Conservation (phyloP, 1,140 invertebrate species). For the Calliopsis andreniformis region DNA sequence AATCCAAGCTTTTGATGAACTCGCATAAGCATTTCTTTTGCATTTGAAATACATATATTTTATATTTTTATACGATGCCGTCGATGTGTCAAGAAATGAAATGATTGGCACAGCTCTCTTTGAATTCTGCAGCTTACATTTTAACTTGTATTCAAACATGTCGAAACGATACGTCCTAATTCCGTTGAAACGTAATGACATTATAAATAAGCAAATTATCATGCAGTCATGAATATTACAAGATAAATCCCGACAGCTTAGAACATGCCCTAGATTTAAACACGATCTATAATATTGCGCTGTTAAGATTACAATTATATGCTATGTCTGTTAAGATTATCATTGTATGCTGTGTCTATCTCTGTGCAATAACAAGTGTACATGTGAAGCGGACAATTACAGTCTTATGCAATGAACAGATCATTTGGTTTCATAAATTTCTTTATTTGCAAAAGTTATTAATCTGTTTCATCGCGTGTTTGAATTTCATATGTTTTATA, state of each 20-base stretch:
- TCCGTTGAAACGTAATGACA: background rate
- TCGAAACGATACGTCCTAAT: background rate
- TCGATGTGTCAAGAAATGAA: background rate
- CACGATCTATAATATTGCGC: conserved; percentile 15
- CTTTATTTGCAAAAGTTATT: background rate
- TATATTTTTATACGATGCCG: background rate
- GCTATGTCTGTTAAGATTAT: conserved; percentile 40
- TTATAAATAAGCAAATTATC: background rate
- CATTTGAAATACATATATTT: conserved; percentile 3
- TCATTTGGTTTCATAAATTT: background rate
- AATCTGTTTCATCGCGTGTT: background rate
- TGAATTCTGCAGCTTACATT: background rate
- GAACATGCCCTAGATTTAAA: conserved; percentile 41
- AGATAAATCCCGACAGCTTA: conserved; percentile 27
- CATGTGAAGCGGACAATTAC: background rate
- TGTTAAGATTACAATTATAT: conserved; percentile 44
- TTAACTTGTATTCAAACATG: background rate
- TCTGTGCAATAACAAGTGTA: conserved; percentile 11
- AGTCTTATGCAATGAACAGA: background rate
- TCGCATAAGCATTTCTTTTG: background rate
- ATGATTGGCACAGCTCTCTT: background rate
- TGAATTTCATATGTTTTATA: background rate
- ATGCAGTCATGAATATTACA: conserved; percentile 15
- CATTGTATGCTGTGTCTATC: conserved; percentile 40
- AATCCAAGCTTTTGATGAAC: background rate